Conservation (phyloP, 2,888 invertebrate species). For the Pogonocherus hispidulus region DNA sequence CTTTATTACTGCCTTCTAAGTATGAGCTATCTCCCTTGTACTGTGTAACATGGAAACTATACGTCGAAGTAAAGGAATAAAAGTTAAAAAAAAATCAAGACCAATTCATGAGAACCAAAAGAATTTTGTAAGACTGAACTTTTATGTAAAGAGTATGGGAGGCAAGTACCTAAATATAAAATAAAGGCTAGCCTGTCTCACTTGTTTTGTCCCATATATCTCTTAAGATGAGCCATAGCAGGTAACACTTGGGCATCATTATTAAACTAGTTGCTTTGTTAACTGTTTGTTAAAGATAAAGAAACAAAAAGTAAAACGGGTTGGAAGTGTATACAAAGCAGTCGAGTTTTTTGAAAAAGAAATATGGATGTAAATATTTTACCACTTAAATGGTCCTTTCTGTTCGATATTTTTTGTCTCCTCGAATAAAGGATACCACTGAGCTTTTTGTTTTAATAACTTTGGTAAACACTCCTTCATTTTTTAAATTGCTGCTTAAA, state of each 20-base stretch:
- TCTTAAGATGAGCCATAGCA: not conserved
- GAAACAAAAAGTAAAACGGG: not conserved
- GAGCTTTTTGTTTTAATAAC: too few relatives aligned
- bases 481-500: too few relatives aligned
- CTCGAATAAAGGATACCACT: too few relatives aligned
- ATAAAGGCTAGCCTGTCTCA: not conserved
- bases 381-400: not conserved
- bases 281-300: not conserved
- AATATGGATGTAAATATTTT: not conserved
- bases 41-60: too few relatives aligned
- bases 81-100: too few relatives aligned
- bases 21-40: too few relatives aligned
- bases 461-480: too few relatives aligned
- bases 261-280: not conserved
- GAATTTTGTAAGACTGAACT: too few relatives aligned
- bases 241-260: not conserved
- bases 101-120: too few relatives aligned
- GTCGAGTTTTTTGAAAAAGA: not conserved
- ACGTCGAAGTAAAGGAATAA: too few relatives aligned
- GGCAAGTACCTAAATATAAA: not conserved
- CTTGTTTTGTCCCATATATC: not conserved
- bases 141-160: too few relatives aligned
- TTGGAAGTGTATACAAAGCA: not conserved
- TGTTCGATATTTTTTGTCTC: not conserved
- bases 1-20: too few relatives aligned